Base-by-base conservation (phyloP, 2,888 invertebrate species). In the Microdon myrmicae region DNA sequence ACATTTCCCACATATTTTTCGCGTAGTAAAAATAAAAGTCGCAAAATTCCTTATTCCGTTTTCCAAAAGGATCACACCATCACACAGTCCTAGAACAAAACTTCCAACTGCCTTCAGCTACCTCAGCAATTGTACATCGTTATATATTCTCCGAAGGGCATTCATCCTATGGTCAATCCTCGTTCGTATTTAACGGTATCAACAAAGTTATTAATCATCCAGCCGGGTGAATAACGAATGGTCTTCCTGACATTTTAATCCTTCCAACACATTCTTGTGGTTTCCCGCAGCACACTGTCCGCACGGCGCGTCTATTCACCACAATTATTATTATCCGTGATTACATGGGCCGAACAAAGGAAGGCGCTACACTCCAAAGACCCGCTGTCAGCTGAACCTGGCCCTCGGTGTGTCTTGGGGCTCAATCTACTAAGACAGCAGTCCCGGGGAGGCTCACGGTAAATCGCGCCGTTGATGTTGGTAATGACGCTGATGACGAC, bases 201-300 rank as follows among this genome's bases (percentile, higher is more conserved):
- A 58, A 25, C 58, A 51, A 32, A 47, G 64, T 64, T 58, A 64
- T 64, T 58, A 64, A 64, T 64, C 64, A 64, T 58, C 47, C 64
- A 67, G 67, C 64, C 41, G 38, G 47, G 55, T 55, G 66, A 67
- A 69, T 70, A 68, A 70, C 69, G 68, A 70, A 70, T 69, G 69
- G 68, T 69, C 64, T 67, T 70, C 69, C 68, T 70, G 70, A 70
- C 70, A 69, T 70, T 68, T 70, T 70, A 70, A 70, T 70, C 70
- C 70, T 70, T 69, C 58, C 34, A 67, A 68, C 64, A 68, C 68
- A 70, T 70, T 70, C 68, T 61, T 67, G 68, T 68, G 53, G 70
- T 68, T 69, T 69, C 68, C 54, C 39, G 38, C 43, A 41, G 44
- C 32, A 43, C 45, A 35, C 29, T 22, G 38, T 54, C 43, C 43